Percentiles rank a stretch among this genome's conserved stretches.
These are phyloP conservation scores for Tetraneura akinire DNA, from an alignment of 1,140 invertebrate genomes.

Conservation along the genomic window DNA sequence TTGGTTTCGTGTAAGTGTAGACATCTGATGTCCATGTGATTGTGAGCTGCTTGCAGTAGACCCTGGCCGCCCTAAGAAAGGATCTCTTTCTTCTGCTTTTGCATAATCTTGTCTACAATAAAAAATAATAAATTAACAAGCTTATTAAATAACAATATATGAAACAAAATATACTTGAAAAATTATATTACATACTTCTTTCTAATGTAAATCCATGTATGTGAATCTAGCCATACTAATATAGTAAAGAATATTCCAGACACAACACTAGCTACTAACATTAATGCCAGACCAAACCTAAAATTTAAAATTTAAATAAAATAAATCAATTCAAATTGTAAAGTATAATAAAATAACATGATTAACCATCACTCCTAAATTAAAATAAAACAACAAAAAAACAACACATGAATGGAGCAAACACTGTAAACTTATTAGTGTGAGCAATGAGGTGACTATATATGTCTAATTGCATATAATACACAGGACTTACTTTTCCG, in stretches of 20 bases:
- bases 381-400: too few relatives aligned
- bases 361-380: too few relatives aligned
- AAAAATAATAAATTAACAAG: conserved; percentile 51
- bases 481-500: too few relatives aligned
- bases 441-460: too few relatives aligned
- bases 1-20: conserved; percentile 66
- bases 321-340: neutral
- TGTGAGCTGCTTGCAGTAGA: conserved; percentile 45
- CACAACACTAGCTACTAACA: conserved; percentile 79
- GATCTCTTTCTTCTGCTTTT: conserved; percentile 74
- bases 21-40: conserved; percentile 47
- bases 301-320: conserved; percentile 54
- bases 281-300: conserved; percentile 75
- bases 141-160: neutral
- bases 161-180: neutral
- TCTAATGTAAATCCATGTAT: conserved; percentile 94
- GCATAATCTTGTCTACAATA: conserved; percentile 70
- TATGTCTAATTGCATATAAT: too few relatives aligned
- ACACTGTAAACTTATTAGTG: too few relatives aligned
- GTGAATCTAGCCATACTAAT: conserved; percentile 90
- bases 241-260: conserved; percentile 86
- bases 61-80: conserved; percentile 61
- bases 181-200: conserved; percentile 69
- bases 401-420: too few relatives aligned
- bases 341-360: too few relatives aligned